Evolutionary conservation across 2,797 vertebrate species (phyloP).

Genomic region (Euthynnus affinis): DNA sequence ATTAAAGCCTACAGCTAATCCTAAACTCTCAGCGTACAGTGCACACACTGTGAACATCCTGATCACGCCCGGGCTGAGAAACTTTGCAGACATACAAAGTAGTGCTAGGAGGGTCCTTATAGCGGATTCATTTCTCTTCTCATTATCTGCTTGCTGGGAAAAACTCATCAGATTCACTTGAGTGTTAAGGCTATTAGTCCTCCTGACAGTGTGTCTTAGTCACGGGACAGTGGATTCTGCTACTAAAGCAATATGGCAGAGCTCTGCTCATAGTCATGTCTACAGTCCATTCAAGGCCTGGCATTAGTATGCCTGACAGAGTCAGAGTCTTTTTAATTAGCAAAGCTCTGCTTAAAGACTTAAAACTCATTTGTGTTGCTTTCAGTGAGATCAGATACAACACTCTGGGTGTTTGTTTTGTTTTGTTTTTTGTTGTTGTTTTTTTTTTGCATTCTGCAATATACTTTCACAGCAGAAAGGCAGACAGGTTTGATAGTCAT

Average conservation of each 20-base stretch:
- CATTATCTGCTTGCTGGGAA: slow-evolving; percentile 80
- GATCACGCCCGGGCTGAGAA: slow-evolving; percentile 37
- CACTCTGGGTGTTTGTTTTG: slow-evolving; percentile 12
- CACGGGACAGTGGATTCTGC: slow-evolving; percentile 79
- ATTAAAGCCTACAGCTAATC: slow-evolving; percentile 36
- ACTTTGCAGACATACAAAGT: slow-evolving; percentile 54
- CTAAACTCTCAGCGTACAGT: slow-evolving; percentile 21
- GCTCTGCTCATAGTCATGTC: slow-evolving; percentile 68
- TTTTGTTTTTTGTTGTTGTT: slow-evolving; percentile 22
- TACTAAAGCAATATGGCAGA: slow-evolving; percentile 81
- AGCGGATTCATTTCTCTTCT: slow-evolving; percentile 75
- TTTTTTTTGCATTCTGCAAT: slow-evolving; percentile 3
- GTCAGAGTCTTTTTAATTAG: slow-evolving; percentile 79
- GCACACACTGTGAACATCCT: slow-evolving; percentile 7
- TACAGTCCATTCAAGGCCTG: slow-evolving; percentile 69
- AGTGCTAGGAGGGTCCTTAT: slow-evolving; percentile 62
- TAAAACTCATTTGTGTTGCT: slow-evolving; percentile 70
- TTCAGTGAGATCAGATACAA: slow-evolving; percentile 63
- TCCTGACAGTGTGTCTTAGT: slow-evolving; percentile 81
- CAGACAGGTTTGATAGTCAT: slow-evolving; percentile 14
- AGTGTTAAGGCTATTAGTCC: slow-evolving; percentile 85
- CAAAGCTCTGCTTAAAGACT: slow-evolving; percentile 75
- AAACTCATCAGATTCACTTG: slow-evolving; percentile 84
- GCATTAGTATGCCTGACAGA: slow-evolving; percentile 75
- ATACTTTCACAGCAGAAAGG: slow-evolving; percentile 13